Evolutionary conservation across 2,113 vertebrate genomes (phyloP).

Genomic region (Charadrius vociferus): DNA sequence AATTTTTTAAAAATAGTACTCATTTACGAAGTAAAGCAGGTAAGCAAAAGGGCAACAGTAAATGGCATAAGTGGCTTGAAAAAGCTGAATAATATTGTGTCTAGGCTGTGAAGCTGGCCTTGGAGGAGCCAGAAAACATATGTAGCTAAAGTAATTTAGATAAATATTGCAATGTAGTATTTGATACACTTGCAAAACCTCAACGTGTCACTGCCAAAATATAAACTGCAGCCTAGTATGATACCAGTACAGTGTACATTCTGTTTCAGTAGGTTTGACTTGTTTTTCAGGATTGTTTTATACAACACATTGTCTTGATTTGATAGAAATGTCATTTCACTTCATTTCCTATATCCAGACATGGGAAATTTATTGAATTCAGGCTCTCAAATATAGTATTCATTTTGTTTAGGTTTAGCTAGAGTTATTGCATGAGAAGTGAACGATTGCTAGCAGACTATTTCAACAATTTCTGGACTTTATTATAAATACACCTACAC

Average conservation of each 20-base stretch:
- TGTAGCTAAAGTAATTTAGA: neutral
- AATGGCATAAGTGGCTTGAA: neutral
- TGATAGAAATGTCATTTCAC: neutral
- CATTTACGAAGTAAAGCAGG: neutral
- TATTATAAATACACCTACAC: neutral
- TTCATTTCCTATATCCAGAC: conserved; percentile 22
- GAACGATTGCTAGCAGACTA: neutral
- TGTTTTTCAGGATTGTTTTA: conserved; percentile 4
- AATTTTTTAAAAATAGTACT: neutral
- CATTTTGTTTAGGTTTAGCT: conserved; percentile 45
- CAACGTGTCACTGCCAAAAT: neutral
- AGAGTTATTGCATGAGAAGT: neutral
- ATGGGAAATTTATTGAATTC: conserved; percentile 27
- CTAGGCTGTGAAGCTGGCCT: neutral
- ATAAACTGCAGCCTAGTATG: neutral
- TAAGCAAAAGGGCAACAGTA: neutral
- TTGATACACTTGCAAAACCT: neutral
- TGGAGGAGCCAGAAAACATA: neutral
- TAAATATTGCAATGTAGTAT: neutral
- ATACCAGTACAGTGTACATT: neutral
- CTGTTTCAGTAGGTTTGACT: neutral
- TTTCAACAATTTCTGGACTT: neutral
- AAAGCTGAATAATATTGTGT: neutral
- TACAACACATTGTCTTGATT: conserved; percentile 11
- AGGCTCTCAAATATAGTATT: neutral